Evolutionary conservation across 2,888 invertebrate genomes (phyloP).

Genomic region (Leptogaster cylindrica): DNA sequence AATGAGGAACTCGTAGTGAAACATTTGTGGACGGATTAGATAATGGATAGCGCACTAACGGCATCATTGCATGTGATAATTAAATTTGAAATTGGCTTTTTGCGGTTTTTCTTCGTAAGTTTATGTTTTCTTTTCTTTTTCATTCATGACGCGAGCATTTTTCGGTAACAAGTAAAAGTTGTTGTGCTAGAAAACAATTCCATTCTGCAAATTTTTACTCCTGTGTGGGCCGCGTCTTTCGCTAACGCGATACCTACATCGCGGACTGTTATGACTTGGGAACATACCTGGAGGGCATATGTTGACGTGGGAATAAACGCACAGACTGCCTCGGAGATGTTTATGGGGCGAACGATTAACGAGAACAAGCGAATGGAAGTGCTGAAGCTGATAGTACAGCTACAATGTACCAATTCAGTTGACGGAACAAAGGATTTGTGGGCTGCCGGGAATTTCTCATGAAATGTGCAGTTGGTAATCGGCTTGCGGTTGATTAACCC

Average conservation of each 20-base stretch:
- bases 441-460: background rate
- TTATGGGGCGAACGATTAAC: background rate
- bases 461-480: background rate
- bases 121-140: too few species aligned
- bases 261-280: background rate
- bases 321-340: background rate
- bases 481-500: constrained; percentile 20
- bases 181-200: too few species aligned
- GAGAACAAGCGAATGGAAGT: background rate
- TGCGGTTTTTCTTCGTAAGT: too few species aligned
- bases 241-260: background rate
- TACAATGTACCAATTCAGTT: constrained; percentile 14
- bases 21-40: too few species aligned
- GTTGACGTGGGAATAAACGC: constrained; percentile 1
- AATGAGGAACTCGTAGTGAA: too few species aligned
- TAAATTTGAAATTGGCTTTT: too few species aligned
- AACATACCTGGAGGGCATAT: background rate
- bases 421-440: background rate
- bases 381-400: background rate
- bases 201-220: too few species aligned
- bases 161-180: too few species aligned
- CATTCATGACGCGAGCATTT: too few species aligned
- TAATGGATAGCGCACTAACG: too few species aligned
- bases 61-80: too few species aligned
- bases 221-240: background rate